Evolutionary conservation across 2,797 vertebrate species (phyloP), one percentile per base, ranked within the genome.

Genomic region (Coluber constrictor): DNA sequence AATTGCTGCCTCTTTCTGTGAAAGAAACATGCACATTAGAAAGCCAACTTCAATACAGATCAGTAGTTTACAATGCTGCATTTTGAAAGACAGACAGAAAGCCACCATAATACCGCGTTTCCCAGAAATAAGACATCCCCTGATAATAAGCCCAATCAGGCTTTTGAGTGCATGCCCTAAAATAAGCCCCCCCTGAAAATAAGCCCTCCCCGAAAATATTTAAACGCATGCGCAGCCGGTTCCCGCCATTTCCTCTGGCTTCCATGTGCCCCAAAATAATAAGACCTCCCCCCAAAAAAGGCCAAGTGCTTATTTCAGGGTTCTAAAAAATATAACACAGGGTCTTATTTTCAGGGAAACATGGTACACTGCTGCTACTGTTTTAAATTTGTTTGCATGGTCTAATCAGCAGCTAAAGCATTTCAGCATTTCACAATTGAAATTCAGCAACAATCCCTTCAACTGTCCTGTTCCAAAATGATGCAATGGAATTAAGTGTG

Each of bases 391-490:
- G 92, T 29, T 57, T 54, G 6, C 59, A 51, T 43, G n/a, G 56
- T 92, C 70, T 90, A 0, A 0, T 57, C 32, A 86, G 70, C 66
- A 92, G 32, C 88, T 87, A 60, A 55, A 92, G 60, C 43, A 0
- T 87, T 32, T 92, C 54, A 92, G 1, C 55, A 92, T n/a, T n/a
- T n/a, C n/a, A 90, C 86, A 91, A 86, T 10, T 88, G 87, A 74
- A 74, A 74, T 32, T 92, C 56, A 93, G 1, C 55, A 91, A 90
- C 70, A 90, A 86, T 18, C 90, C 27, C 37, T 94, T 0, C 7
- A 94, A 66, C 79, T 83, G 66, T 87, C 91, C 86, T 89, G 92
- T 86, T 87, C 83, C 94, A 93, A 56, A 37, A 56, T 63, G 93
- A 88, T 91, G 93, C 0, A 11, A 94, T 90, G 92, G 93, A 91